A percentile compares a stretch with the other conserved stretches of the same genome.
These are phyloP conservation scores for Listronotus oregonensis DNA, from an alignment of 1,140 invertebrate species.

Conservation along the genomic window DNA sequence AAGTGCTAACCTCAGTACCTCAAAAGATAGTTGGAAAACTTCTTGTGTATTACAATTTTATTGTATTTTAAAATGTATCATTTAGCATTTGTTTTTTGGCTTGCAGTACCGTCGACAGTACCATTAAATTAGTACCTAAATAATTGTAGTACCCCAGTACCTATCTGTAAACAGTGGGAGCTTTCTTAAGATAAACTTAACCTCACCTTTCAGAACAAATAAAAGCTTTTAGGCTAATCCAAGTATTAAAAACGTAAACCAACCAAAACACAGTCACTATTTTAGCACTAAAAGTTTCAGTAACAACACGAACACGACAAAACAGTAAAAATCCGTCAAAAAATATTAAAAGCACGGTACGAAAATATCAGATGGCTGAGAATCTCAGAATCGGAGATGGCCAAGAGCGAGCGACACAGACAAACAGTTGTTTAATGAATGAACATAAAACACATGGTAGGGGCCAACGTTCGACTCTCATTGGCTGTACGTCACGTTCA, in stretches of 20 bases:
- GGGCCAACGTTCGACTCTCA: conserved; percentile 18
- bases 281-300: conserved; percentile 9
- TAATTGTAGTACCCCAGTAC: background rate
- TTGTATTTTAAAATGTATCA: no score
- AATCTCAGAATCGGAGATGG: conserved; percentile 19
- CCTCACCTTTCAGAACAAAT: conserved; percentile 21
- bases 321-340: conserved; percentile 3
- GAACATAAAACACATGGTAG: conserved; percentile 27
- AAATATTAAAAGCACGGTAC: conserved; percentile 3
- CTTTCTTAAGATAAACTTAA: conserved; percentile 17
- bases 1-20: no score
- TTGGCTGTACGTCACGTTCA: conserved; percentile 30
- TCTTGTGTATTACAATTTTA: no score
- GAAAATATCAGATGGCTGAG: conserved; percentile 23
- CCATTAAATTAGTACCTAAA: background rate
- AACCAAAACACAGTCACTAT: conserved; percentile 5
- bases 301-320: conserved; percentile 1
- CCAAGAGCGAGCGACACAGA: conserved; percentile 26
- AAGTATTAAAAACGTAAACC: conserved; percentile 4
- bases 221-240: conserved; percentile 6
- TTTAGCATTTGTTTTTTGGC: no score
- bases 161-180: conserved; percentile 19
- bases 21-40: no score
- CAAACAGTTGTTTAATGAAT: conserved; percentile 29
- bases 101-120: background rate